A percentile compares a stretch with the other conserved stretches of the same genome.
These are phyloP conservation scores for Nestor notabilis DNA, from an alignment of 2,113 vertebrate genomes.

Conservation along the genomic window DNA sequence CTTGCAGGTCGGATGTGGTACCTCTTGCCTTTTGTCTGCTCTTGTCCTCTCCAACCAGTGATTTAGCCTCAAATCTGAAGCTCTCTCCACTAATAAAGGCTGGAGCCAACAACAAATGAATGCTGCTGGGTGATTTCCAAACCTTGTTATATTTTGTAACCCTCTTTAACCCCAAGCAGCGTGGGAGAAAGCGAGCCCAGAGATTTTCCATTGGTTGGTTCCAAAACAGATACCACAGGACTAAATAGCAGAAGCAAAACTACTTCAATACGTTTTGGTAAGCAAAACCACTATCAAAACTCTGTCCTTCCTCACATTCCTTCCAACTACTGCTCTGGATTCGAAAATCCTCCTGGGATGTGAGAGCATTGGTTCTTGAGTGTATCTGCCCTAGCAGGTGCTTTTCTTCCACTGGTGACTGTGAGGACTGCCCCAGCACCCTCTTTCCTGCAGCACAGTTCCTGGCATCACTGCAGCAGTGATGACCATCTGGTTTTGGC, in stretches of 20 bases:
- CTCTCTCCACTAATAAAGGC: neutral
- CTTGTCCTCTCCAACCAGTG: neutral
- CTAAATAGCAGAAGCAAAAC: neutral
- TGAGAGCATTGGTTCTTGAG: neutral
- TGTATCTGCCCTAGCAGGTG: neutral
- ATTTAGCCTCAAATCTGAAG: neutral
- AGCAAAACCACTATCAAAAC: neutral
- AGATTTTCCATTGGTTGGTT: neutral
- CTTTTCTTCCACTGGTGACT: neutral
- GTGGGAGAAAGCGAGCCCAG: neutral
- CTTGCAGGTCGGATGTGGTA: neutral
- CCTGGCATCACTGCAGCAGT: accelerated
- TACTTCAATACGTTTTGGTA: neutral
- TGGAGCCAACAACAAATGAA: neutral
- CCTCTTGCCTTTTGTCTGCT: neutral
- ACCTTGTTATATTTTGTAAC: neutral
- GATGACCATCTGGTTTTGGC: neutral
- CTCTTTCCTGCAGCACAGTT: neutral
- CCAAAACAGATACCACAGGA: neutral
- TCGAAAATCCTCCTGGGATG: neutral
- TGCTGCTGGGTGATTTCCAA: neutral
- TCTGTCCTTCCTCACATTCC: neutral
- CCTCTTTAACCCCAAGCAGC: neutral
- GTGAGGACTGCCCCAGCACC: neutral
- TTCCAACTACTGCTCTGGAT: neutral